Base-by-base conservation (phyloP, 1,140 invertebrate species). In the Odontomachus brunneus region DNA sequence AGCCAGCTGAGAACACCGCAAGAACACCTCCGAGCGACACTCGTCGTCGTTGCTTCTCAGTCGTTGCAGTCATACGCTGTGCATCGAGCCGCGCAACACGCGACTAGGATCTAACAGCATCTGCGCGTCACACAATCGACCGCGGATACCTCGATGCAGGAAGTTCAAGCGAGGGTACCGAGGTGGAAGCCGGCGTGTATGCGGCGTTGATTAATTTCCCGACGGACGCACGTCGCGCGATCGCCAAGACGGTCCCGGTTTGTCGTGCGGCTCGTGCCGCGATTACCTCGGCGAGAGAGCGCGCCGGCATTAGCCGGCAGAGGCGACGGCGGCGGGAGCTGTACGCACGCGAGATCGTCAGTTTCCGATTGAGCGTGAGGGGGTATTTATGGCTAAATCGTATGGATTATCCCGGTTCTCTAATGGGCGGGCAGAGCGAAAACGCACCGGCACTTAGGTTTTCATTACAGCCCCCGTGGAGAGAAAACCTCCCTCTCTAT, bases 351-450 rank as follows among this genome's bases (percentile, higher is more conserved):
- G 44, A 29, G 29, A 76, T 76, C 17, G 75, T 80, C 51, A 69
- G 63, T 57, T 38, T 74, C 22, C 78, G 67, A 82, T 82, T 73
- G 57, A 82, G 44, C 69, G 19, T 62, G 38, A 74, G 44, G n/a
- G 38, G 29, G 22, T 82, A 82, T 82, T 82, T 82, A 82, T 38
- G 57, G 48, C 44, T 74, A 74, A 74, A 74, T 60, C 78, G 69
- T 53, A 51, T 26, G 57, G 78, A 82, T 82, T 74, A 74, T 69
- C 49, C 26, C 26, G 22, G 55, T 14, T 62, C 38, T 82, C 38
- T 82, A 82, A 74, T 82, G 57, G 69, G 48, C 44, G 44, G 48
- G 55, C 44, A 33, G 44, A 44, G 44, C 19, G 75, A 74, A 62
- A 82, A 51, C 71, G 49, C 44, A 15, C 55, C n/a, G 17, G 26